These are phyloP conservation scores for Scolanthus callimorphus DNA, from an alignment of 92 coral and sea anemone genomes.

Conservation along the genomic window DNA sequence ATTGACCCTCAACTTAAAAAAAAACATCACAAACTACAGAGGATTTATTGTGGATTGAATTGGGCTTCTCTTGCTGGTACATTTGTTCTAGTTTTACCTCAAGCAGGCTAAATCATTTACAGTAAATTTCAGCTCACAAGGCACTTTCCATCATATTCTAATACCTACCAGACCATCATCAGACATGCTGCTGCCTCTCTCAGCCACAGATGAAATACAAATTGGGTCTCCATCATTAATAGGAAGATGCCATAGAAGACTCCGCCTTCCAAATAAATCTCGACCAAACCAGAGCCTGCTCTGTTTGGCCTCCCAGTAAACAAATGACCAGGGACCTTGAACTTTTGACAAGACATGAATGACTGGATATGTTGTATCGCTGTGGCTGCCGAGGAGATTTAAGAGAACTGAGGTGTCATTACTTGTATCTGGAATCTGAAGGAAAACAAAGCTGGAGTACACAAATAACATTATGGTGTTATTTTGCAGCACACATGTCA, in stretches of 20 bases:
- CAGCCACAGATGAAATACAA: slow-evolving; percentile 72
- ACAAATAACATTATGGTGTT: too few species aligned
- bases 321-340: slow-evolving; percentile 95
- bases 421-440: slow-evolving; percentile 9
- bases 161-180: neutral
- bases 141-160: too few species aligned
- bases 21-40: too few species aligned
- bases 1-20: too few species aligned
- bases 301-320: slow-evolving; percentile 78
- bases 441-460: too few species aligned
- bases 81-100: too few species aligned
- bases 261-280: slow-evolving; percentile 96
- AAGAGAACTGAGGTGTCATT: slow-evolving; percentile 28
- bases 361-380: slow-evolving; percentile 13
- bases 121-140: too few species aligned
- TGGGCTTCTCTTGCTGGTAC: too few species aligned
- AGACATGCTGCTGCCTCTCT: too few species aligned
- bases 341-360: slow-evolving; percentile 60
- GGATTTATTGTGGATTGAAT: too few species aligned
- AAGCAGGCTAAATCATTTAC: too few species aligned
- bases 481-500: too few species aligned
- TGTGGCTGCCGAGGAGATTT: slow-evolving; percentile 8
- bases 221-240: slow-evolving; percentile 52
- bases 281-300: slow-evolving; percentile 92
- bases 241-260: slow-evolving; percentile 94